Evolutionary conservation across 2,888 invertebrate species (phyloP), one percentile per base, ranked within the genome.

Genomic region (Dicyrtoma fusca): DNA sequence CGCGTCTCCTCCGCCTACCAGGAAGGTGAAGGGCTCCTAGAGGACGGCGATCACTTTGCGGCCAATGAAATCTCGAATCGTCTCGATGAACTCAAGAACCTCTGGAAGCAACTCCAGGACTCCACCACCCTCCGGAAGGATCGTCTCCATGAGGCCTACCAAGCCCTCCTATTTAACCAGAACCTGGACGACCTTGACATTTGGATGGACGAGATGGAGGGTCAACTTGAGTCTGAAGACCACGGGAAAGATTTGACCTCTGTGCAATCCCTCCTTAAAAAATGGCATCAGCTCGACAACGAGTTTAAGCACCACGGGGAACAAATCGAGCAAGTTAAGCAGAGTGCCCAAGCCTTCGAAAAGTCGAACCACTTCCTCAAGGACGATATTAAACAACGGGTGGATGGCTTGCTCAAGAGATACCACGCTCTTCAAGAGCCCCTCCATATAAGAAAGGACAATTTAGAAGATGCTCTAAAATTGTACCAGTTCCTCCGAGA

Each of bases 201-300:
- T 14, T 98, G 97, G 97, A 90, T 97, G 84, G 94, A 94, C 81
- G 96, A 96, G 72, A 87, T 91, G 0, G 94, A 95, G 84, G 86
- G 86, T 17, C 92, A 92, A 79, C 84, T 93, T 51, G 87, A 88
- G 77, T 90, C 90, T 0, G 89, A 89, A 79, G 92, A 92, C 82
- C 89, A 89, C 80, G 97, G 97, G 72, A 92, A 92, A 82, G 97
- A 97, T 84, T 85, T 97, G 76, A 89, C 92, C 0, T 91, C 94
- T 0, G 95, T 94, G 0, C 91, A 89, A 13, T 92, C 91, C 79
- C 86, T 98, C 44, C 82, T 87, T 71, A 86, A 87, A 79, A 86
- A 86, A 81, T 85, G 87, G 80, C 85, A 86, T 79, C 82, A 92
- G 4, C 85, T 97, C n/a, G 95, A 96, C 82, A 91, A 92, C 66